A percentile compares a stretch with the other conserved stretches of the same genome.
These are phyloP conservation scores for Isurus oxyrinchus DNA, from an alignment of 2,113 vertebrate species.

Conservation along the genomic window DNA sequence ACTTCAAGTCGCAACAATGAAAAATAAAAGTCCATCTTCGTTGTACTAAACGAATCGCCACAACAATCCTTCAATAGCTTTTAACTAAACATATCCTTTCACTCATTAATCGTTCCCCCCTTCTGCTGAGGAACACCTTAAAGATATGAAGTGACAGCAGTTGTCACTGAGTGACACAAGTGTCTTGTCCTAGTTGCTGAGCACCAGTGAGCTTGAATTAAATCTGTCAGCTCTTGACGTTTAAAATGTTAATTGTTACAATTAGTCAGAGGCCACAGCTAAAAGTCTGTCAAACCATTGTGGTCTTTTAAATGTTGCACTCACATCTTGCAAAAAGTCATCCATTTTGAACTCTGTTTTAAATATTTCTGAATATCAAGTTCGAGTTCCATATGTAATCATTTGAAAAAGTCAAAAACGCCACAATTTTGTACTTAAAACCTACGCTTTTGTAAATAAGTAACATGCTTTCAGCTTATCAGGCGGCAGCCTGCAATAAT, in stretches of 20 bases:
- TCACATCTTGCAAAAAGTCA: neutral
- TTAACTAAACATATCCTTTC: constrained; percentile 12
- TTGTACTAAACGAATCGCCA: neutral
- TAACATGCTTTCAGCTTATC: neutral
- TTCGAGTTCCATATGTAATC: neutral
- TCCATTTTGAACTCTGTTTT: neutral
- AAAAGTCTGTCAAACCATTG: neutral
- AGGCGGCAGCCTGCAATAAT: neutral
- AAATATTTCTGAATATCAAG: neutral
- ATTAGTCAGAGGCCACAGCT: neutral
- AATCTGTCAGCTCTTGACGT: neutral
- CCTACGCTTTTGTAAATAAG: neutral
- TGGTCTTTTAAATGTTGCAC: neutral
- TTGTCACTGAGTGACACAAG: neutral
- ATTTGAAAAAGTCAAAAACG: neutral
- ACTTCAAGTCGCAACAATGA: neutral
- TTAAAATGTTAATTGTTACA: constrained; percentile 8
- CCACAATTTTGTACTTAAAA: neutral
- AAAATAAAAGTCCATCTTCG: neutral
- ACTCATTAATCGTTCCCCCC: too few relatives aligned
- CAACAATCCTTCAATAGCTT: neutral
- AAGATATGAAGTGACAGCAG: neutral
- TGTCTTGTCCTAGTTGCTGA: neutral
- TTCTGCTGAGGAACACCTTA: neutral
- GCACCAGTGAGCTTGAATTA: neutral